These are phyloP conservation scores for Oplegnathus fasciatus DNA, from an alignment of 2,113 vertebrate genomes.

Conservation along the genomic window DNA sequence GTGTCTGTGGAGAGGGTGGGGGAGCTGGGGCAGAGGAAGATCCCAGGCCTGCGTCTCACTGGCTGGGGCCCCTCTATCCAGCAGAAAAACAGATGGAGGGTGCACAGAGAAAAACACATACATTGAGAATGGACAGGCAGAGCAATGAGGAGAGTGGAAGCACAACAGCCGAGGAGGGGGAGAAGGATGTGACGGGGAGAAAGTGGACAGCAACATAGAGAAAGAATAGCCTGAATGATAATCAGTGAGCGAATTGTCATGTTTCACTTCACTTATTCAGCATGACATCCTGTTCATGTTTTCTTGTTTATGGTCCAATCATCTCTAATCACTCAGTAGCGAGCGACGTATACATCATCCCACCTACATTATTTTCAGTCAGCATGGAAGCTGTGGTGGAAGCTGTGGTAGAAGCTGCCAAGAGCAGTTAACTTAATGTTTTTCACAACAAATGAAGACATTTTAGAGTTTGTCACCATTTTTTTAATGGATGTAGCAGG, in stretches of 20 bases:
- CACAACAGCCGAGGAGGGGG: slow-evolving; percentile 6
- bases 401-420: neutral
- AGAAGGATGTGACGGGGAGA: slow-evolving; percentile 7
- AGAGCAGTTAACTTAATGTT: neutral
- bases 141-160: slow-evolving; percentile 82
- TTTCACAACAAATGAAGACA: neutral
- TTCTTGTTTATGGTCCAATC: neutral
- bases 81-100: slow-evolving; percentile 65
- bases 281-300: neutral
- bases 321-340: neutral
- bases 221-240: neutral
- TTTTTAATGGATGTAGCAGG: neutral
- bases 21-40: slow-evolving; percentile 93
- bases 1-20: slow-evolving; percentile 89
- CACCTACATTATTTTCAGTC: neutral
- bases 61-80: slow-evolving; percentile 81
- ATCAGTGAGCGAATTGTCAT: neutral
- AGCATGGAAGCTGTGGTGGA: neutral
- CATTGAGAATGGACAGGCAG: slow-evolving; percentile 82
- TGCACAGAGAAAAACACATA: slow-evolving; percentile 80
- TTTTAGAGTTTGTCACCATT: neutral
- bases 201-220: slow-evolving; percentile 1
- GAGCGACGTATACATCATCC: rapidly evolving
- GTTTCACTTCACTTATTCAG: neutral
- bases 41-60: slow-evolving; percentile 86